Evolutionary conservation across 2,888 invertebrate genomes (phyloP), one percentile per base, ranked within the genome.

Genomic region (Horisme vitalbata): DNA sequence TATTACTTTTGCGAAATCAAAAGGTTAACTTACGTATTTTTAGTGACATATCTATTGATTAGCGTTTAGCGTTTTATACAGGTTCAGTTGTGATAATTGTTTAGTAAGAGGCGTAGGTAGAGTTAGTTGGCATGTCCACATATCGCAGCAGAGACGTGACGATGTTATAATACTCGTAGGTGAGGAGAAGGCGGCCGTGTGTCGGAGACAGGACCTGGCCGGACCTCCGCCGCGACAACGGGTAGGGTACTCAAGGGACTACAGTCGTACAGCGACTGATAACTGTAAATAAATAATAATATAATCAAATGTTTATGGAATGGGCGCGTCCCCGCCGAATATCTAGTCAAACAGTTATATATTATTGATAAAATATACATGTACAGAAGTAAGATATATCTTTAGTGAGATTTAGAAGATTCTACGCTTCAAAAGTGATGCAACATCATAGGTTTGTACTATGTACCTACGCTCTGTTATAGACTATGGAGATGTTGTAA

Each of bases 231-330:
- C n/a, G n/a, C n/a, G n/a, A n/a, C n/a, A n/a, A n/a, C 38, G 39
- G 18, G 20, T 41, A 35, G 28, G 18, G 47, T 33, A 48, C 23
- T 28, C 23, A 41, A 32, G 32, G 47, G 32, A 37, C 36, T 36
- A 28, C 5, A 28, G 41, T 41, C 36, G 41, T 33, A 14, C 21
- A 35, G 33, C 47, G 37, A 37, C 43, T 37, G 24, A 35, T 38
- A 10, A 37, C 18, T 57, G 59, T 57, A 56, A 56, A 57, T 59
- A 59, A 55, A 55, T 55, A 54, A 55, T 45, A 41, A 28, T 32
- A 4, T 41, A 50, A 45, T 43, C 31, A 23, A 41, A 20, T 48
- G 28, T 45, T 26, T 21, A 41, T 38, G 11, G 35, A 28, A 24
- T 44, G 52, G 52, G 43, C 50, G 48, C 28, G 14, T 32, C 20